Conservation (phyloP, 2,113 vertebrate genomes). For the Gallinago media region DNA sequence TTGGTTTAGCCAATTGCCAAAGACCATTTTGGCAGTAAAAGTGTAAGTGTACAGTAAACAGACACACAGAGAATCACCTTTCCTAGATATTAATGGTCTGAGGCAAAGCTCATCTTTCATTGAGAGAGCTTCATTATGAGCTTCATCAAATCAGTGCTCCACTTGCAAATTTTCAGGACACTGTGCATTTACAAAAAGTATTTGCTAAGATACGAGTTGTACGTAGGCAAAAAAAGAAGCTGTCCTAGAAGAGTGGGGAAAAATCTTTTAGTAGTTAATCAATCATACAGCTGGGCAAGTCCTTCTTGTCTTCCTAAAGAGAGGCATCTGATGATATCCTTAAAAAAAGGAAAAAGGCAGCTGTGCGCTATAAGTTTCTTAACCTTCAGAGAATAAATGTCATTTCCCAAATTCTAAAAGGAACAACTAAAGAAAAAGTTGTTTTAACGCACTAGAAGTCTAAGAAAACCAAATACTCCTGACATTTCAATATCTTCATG, state of each 20-base stretch:
- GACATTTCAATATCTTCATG: background rate
- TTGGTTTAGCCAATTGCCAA: background rate
- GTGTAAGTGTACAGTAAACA: background rate
- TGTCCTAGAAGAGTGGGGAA: background rate
- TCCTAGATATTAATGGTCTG: background rate
- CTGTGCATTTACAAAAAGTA: background rate
- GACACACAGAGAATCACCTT: background rate
- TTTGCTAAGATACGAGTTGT: background rate
- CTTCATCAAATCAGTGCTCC: background rate
- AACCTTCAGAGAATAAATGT: background rate
- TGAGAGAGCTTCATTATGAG: background rate
- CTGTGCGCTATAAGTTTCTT: background rate
- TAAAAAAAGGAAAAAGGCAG: background rate
- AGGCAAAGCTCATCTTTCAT: background rate
- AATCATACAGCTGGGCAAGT: background rate
- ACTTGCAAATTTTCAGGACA: background rate
- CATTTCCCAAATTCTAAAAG: background rate
- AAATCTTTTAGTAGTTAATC: background rate
- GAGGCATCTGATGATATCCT: background rate
- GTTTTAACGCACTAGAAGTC: background rate
- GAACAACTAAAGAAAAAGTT: background rate
- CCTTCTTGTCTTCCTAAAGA: background rate
- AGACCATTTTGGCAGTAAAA: background rate
- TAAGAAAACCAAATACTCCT: background rate
- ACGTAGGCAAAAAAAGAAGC: background rate